A percentile compares a stretch with the other conserved stretches of the same genome.
Evolutionary conservation across 2,113 vertebrate species (phyloP).

Genomic region (Pelvicachromis taeniatus): DNA sequence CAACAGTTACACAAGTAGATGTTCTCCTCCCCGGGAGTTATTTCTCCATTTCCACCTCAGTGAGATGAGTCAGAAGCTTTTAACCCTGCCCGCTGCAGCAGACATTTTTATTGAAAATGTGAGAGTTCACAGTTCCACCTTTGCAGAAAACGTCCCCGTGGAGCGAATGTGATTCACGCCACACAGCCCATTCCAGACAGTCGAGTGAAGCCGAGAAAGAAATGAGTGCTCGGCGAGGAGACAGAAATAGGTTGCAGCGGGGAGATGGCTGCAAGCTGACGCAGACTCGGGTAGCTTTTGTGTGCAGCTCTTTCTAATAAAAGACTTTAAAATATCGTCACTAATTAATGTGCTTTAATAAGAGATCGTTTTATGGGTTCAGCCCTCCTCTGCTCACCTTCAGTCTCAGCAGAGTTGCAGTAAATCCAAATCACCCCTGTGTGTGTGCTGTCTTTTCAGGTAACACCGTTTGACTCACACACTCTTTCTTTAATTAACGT

Average conservation of each 20-base stretch:
- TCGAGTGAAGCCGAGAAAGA: not conserved
- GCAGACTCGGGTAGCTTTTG: not conserved
- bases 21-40: not conserved
- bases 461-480: not conserved
- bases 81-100: not conserved
- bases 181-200: not conserved
- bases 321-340: not conserved
- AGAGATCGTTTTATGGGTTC: not conserved
- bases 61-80: slow-evolving; percentile 15
- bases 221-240: not conserved
- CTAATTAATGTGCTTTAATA: not conserved
- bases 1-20: not conserved
- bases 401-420: not conserved
- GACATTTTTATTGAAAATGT: slow-evolving; percentile 18
- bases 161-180: slow-evolving; percentile 14
- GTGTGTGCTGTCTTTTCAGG: not conserved
- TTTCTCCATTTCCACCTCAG: not conserved
- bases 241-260: not conserved
- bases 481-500: not conserved
- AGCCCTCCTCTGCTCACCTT: not conserved
- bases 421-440: not conserved
- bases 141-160: not conserved
- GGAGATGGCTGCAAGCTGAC: not conserved
- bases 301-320: not conserved
- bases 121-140: slow-evolving; percentile 19